A percentile compares a stretch with the other conserved stretches of the same genome.
Conservation (phyloP, 2,888 invertebrate genomes). For the Carabus problematicus region DNA sequence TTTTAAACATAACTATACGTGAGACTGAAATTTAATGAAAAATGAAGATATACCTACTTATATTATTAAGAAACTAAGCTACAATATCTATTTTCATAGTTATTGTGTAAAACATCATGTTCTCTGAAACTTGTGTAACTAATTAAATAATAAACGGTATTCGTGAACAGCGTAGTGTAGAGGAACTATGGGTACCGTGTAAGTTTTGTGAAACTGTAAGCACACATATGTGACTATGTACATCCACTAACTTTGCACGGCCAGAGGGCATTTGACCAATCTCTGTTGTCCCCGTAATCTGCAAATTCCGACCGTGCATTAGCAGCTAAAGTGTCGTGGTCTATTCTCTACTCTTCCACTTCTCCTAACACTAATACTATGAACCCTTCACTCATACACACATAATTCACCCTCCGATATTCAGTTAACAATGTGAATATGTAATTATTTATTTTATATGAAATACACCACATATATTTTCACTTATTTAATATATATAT, state of each 20-base stretch:
- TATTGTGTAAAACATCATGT: no score
- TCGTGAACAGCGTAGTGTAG: background rate
- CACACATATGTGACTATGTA: background rate
- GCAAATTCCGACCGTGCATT: slow-evolving; percentile 37
- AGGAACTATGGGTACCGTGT: background rate
- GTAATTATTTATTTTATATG: no score
- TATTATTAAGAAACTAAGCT: no score
- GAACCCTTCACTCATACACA: background rate
- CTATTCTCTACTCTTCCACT: slow-evolving; percentile 21
- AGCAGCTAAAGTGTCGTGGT: slow-evolving; percentile 38
- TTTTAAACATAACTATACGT: no score
- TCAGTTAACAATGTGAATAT: no score
- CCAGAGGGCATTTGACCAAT: slow-evolving; percentile 38
- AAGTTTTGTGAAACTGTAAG: background rate
- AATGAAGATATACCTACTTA: no score
- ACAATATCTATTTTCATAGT: no score
- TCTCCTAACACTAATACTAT: background rate
- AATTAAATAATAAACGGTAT: background rate
- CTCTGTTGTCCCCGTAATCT: slow-evolving; percentile 36
- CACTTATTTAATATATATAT: no score
- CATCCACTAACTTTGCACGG: slow-evolving; percentile 5
- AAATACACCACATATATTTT: no score
- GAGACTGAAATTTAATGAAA: no score
- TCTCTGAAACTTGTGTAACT: no score
- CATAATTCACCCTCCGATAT: background rate